Evolutionary conservation across 2,888 invertebrate species (phyloP).

Genomic region (Andrena trimmerana): DNA sequence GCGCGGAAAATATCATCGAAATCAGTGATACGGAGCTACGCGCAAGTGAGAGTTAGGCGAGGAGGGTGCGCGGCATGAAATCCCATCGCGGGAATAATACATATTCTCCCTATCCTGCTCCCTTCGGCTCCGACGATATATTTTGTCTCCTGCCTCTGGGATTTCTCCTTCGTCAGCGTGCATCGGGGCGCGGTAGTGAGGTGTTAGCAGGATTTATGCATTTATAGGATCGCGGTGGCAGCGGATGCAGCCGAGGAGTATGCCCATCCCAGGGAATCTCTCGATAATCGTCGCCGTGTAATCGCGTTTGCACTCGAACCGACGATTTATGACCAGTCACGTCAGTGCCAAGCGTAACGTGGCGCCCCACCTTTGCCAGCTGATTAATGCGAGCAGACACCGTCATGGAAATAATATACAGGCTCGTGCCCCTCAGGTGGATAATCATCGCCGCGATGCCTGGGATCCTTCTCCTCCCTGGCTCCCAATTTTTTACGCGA

Average conservation of each 20-base stretch:
- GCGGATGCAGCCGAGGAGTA: constrained; percentile 51
- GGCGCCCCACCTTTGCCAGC: constrained; percentile 43
- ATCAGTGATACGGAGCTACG: neutral
- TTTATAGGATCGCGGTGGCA: constrained; percentile 41
- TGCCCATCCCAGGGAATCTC: constrained; percentile 53
- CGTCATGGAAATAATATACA: constrained; percentile 61
- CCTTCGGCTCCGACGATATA: constrained; percentile 38
- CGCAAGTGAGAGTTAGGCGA: neutral
- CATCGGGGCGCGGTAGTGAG: constrained; percentile 14
- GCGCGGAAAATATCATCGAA: too few relatives aligned
- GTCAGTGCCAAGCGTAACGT: constrained; percentile 63
- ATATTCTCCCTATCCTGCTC: neutral
- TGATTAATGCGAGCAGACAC: constrained; percentile 65
- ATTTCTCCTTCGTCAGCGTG: constrained; percentile 56
- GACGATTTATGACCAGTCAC: constrained; percentile 70
- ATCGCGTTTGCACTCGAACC: constrained; percentile 72
- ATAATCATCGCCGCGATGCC: neutral
- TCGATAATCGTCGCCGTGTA: constrained; percentile 72
- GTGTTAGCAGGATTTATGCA: constrained; percentile 56
- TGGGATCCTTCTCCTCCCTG: too few relatives aligned
- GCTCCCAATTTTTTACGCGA: too few relatives aligned
- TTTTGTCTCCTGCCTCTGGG: neutral
- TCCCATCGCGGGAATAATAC: constrained; percentile 27
- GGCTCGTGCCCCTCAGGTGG: constrained; percentile 7
- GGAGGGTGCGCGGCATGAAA: neutral